phyloP scores from a whole-genome alignment of 30 jellyfish, hydroid and myxozoan species.

The Hydractinia symbiolongicarpus region DNA sequence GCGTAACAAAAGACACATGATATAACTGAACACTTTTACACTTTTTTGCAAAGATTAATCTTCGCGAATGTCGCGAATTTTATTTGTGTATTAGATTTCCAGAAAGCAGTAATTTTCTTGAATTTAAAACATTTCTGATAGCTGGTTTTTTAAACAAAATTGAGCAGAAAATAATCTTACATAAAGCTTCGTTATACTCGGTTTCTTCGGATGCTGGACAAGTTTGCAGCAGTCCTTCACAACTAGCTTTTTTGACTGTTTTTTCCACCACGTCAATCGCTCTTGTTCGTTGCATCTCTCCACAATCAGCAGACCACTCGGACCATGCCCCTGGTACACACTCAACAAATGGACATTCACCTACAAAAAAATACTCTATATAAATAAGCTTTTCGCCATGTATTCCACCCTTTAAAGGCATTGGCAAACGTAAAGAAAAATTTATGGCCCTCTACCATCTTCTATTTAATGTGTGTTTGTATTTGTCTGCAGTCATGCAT shows the following conservation, averaged over 20 bases:
- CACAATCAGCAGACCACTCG: constrained; percentile 74
- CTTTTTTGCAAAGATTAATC: too few species aligned
- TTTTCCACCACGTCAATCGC: constrained; percentile 29
- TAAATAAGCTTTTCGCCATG: too few species aligned
- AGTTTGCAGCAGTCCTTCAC: constrained; percentile 40
- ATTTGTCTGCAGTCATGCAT: too few species aligned
- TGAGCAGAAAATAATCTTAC: constrained; percentile 22
- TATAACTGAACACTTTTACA: too few species aligned
- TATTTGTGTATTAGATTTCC: too few species aligned
- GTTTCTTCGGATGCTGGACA: constrained; percentile 46
- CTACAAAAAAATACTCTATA: constrained; percentile 18
- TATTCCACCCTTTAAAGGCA: neutral
- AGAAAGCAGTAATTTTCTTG: too few species aligned
- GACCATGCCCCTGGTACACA: constrained; percentile 52
- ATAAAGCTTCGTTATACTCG: constrained; percentile 37
- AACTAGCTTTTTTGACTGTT: constrained; percentile 36
- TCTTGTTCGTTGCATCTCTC: constrained; percentile 35
- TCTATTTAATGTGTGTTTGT: too few species aligned
- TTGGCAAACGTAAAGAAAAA: neutral
- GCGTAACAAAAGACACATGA: too few species aligned
- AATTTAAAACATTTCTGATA: too few species aligned
- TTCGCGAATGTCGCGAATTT: too few species aligned
- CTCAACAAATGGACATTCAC: constrained; percentile 56
- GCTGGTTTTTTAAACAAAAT: too few species aligned
- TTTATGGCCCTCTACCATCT: too few species aligned